Evolutionary conservation across 2,888 invertebrate genomes (phyloP).

Genomic region (Leucozona laternaria): DNA sequence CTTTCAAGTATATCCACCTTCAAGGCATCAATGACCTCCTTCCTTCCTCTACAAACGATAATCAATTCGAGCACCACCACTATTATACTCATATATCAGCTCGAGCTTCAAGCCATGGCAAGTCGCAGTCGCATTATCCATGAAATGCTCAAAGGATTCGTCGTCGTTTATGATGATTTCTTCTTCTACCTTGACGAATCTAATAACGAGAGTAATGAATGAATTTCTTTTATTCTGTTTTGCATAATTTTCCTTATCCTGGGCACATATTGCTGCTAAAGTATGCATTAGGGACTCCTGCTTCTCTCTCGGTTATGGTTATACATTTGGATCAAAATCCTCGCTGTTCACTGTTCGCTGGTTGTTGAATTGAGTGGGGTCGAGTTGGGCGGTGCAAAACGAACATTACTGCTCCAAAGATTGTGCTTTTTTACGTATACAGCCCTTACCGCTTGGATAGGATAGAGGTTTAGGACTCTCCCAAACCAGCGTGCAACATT

Average conservation of each 20-base stretch:
- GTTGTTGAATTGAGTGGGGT: not conserved
- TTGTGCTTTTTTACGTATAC: too few relatives aligned
- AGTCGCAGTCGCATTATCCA: conserved; percentile 10
- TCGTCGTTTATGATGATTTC: conserved; percentile 54
- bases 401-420: conserved; percentile 25
- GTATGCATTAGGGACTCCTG: conserved; percentile 67
- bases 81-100: not conserved
- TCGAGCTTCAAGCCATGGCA: not conserved
- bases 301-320: too few relatives aligned
- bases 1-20: conserved; percentile 8
- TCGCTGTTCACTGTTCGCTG: not conserved
- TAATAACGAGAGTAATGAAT: conserved; percentile 67
- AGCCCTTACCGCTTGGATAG: too few relatives aligned
- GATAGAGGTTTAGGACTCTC: too few relatives aligned
- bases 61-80: too few relatives aligned
- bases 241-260: conserved; percentile 69
- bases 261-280: conserved; percentile 49
- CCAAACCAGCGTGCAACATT: too few relatives aligned
- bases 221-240: conserved; percentile 39
- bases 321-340: conserved; percentile 47
- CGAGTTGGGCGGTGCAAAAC: not conserved
- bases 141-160: conserved; percentile 51
- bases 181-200: conserved; percentile 68
- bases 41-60: not conserved
- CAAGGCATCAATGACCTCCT: conserved; percentile 2